Evolutionary conservation across 2,797 vertebrate genomes (phyloP).

Genomic region (Acanthiza pusilla): DNA sequence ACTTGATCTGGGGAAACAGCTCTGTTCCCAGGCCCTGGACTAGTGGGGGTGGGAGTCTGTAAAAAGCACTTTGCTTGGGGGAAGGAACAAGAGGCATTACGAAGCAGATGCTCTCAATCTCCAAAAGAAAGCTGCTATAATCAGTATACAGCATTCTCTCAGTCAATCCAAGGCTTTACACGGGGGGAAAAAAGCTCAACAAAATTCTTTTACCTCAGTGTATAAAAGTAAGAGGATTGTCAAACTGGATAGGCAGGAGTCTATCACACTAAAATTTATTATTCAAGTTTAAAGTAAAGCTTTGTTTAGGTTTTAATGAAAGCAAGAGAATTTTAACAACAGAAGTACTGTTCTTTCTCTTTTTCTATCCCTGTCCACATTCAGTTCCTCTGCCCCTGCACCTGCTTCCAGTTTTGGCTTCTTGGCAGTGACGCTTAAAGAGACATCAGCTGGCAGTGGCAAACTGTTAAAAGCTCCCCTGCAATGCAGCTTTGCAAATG

Average conservation of each 20-base stretch:
- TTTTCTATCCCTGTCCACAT: slow-evolving; percentile 35
- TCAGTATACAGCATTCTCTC: slow-evolving; percentile 63
- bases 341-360: slow-evolving; percentile 71
- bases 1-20: slow-evolving; percentile 10
- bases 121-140: slow-evolving; percentile 68
- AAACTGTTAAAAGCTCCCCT: slow-evolving; percentile 78
- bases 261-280: slow-evolving; percentile 63
- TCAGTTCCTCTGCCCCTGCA: slow-evolving; percentile 72
- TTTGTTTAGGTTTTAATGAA: slow-evolving; percentile 75
- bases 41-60: slow-evolving; percentile 53
- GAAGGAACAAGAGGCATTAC: slow-evolving; percentile 41
- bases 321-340: slow-evolving; percentile 73
- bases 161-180: slow-evolving; percentile 66
- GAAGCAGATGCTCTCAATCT: slow-evolving; percentile 74
- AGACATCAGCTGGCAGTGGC: slow-evolving; percentile 78
- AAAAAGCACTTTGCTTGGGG: slow-evolving; percentile 51
- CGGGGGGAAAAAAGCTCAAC: neutral
- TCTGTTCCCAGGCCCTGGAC: slow-evolving; percentile 72
- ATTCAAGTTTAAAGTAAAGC: slow-evolving; percentile 68
- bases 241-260: slow-evolving; percentile 60
- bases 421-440: slow-evolving; percentile 73
- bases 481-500: slow-evolving; percentile 74
- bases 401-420: slow-evolving; percentile 80
- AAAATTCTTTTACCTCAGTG: slow-evolving; percentile 61
- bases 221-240: slow-evolving; percentile 68